Conservation (phyloP, 2,113 vertebrate genomes). For the Hepsetus odoe region DNA sequence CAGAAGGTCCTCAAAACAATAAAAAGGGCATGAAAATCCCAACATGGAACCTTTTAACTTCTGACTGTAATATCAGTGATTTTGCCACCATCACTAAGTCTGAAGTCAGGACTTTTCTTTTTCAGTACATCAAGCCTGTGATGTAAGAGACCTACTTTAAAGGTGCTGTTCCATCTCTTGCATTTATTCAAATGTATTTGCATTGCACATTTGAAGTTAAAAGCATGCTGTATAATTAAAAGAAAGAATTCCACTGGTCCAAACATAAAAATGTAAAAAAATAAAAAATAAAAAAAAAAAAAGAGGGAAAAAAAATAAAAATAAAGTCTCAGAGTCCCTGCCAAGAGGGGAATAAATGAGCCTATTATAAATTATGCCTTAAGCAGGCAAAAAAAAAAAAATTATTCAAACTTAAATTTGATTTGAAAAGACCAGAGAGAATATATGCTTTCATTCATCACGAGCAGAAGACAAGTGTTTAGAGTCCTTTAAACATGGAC, state of each 20-base stretch:
- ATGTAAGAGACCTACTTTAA: background rate
- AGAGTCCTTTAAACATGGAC: background rate
- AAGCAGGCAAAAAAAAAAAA: background rate
- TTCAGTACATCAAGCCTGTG: background rate
- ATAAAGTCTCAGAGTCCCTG: background rate
- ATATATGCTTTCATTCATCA: background rate
- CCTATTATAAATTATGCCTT: background rate
- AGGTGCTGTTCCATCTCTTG: background rate
- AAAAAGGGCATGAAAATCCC: background rate
- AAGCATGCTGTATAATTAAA: constrained; percentile 56
- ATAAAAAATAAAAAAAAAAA: background rate
- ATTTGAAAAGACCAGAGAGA: background rate
- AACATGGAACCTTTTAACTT: background rate
- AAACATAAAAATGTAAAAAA: background rate
- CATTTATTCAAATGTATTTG: background rate
- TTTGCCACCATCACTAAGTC: background rate
- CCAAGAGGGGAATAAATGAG: background rate
- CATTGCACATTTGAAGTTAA: constrained; percentile 62
- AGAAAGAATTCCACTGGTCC: constrained; percentile 20
- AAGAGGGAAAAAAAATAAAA: background rate
- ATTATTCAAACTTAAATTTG: background rate
- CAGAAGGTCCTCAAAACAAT: background rate
- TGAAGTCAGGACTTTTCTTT: background rate
- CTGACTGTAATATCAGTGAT: too few species aligned
- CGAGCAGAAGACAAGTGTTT: background rate